These are phyloP conservation scores for Ispidina picta DNA, from an alignment of 2,797 vertebrate genomes.

Conservation along the genomic window DNA sequence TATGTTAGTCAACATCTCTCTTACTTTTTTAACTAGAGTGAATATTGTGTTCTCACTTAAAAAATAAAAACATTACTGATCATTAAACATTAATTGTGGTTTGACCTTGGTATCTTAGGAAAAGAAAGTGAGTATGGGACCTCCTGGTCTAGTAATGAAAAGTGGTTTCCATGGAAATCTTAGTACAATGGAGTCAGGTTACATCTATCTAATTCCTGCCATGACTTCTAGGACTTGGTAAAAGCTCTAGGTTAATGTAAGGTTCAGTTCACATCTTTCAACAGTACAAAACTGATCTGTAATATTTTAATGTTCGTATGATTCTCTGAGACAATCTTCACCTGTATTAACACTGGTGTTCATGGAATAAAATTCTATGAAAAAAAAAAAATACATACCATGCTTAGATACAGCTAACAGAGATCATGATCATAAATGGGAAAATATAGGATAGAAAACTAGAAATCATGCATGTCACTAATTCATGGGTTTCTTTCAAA, in stretches of 20 bases:
- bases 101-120: background rate
- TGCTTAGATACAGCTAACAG: background rate
- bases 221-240: slow-evolving; percentile 21
- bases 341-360: background rate
- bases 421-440: background rate
- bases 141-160: background rate
- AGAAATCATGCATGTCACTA: background rate
- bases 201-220: slow-evolving; percentile 36
- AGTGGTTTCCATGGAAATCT: slow-evolving; percentile 55
- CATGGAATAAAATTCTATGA: background rate
- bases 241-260: slow-evolving; percentile 37
- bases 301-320: background rate
- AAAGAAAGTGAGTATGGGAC: background rate
- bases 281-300: background rate
- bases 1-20: background rate
- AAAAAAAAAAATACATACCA: background rate
- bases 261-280: background rate
- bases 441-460: background rate
- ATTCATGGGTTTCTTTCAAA: background rate
- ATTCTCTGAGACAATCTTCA: background rate
- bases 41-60: background rate
- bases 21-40: background rate
- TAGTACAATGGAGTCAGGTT: slow-evolving; percentile 30
- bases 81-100: slow-evolving; percentile 18
- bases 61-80: background rate